Evolutionary conservation across 2,888 invertebrate species (phyloP), one percentile per base, ranked within the genome.

Genomic region (Trileptium ribeirensis): DNA sequence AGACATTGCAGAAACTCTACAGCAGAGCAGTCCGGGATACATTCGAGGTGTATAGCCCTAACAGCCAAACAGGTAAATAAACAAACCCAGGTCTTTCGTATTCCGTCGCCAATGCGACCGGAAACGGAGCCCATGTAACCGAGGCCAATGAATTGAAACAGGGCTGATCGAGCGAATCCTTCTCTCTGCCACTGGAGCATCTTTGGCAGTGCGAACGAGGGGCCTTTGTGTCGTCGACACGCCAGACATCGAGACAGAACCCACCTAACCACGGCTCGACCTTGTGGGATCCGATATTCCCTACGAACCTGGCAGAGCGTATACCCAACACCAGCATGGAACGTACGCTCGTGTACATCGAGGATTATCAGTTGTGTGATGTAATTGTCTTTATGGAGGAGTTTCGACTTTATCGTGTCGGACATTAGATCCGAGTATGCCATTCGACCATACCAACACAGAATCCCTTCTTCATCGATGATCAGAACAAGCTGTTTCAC

Each of bases 1-100:
- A 89, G 81, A 3, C 86, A 85, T 67, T 84, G 82, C 3, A 89
- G 33, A 81, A 89, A 89, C 29, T 83, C 82, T 1, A 84, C 80
- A 0, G 88, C 86, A 1, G 85, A 85, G 24, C 89, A 81, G 3
- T 86, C 84, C 0, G 81, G 81, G 0, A 88, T 84, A 1, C 88
- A 37, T 83, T 90, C 89, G 29, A 90, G 83, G 83, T 89, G 88
- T 1, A 89, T 83, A 0, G 87, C 86, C 24, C 88, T 82, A 51
- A 88, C 89, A 0, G 88, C 84, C 0, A 89, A 87, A 85, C 89
- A 90, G 0, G 89, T 89, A 80, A 87, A 87, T 1, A 90, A 51
- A 24, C 85, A 83, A 24, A 89, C 85, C 86, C 87, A 89, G 0
- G 64, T 38, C 67, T 86, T 86, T 8, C 36, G 19, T 1, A 83